Base-by-base conservation (phyloP, 1,140 invertebrate species). In the Druon quercuslanigerum region DNA sequence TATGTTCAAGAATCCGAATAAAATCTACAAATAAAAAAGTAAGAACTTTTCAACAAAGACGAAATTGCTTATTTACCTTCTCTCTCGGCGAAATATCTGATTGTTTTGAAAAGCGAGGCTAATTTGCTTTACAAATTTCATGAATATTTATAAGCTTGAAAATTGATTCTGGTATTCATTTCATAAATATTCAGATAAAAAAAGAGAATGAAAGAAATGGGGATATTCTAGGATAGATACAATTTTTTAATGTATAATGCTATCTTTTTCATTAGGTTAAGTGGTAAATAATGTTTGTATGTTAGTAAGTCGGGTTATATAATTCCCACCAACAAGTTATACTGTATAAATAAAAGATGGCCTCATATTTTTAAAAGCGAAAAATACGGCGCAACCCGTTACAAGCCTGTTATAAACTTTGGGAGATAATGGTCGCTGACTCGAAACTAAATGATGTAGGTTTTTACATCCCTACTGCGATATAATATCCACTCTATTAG, bases 1-100 rank as follows among this genome's bases (percentile, higher is more conserved):
- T 74, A 72, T 71, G 80, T 75, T 82, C 79, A 83, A 83, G 73
- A 82, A 75, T 72, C 76, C 73, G 79, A 74, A 83, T 86, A 76
- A 84, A 81, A 84, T 81, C 56, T 82, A 14, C 14, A 85, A 89
- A 84, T n/a, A 86, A 87, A 85, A 87, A 89, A 89, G 78, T 83
- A 81, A 78, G 79, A 82, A 78, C 50, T 76, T 83, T 84, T 82
- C 76, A 76, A 40, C 77, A 60, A 40, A 72, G 78, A 73, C 74
- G 66, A 77, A 76, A 80, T 86, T 85, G 81, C 85, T 85, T 83
- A 79, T 80, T 72, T n/a, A 40, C 54, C 57, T 81, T 57, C 2
- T 1, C 7, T 20, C 19, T 57, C 11, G 40, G 25, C 25, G 20
- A 33, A 60, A 60, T 14, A 33, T 16, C 6, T 16, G 19, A 25